Evolutionary conservation across 2,113 vertebrate species (phyloP), one percentile per base, ranked within the genome.

Genomic region (Thunnus thynnus): DNA sequence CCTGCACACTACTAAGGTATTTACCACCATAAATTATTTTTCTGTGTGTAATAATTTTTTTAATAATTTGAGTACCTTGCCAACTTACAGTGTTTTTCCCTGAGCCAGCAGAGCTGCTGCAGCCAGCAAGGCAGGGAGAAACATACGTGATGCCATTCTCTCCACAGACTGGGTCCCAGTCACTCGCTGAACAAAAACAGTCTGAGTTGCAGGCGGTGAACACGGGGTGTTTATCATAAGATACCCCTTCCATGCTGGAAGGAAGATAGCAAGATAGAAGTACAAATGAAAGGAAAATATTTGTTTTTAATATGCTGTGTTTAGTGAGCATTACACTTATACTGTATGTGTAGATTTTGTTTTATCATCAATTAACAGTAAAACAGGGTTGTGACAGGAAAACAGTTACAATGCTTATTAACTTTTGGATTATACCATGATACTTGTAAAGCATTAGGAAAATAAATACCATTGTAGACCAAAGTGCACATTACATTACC

Each of bases 111-210:
- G 96, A 96, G 14, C 83, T 55, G 50, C 88, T 93, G 87, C 97
- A 99, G 10, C 97, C 97, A 32, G 97, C 97, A 12, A 98, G 96
- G 84, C 97, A 99, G 0, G 97, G 95, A n/a, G 97, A 97, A 84
- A 97, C 89, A 0, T 97, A 99, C 0, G 96, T 95, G 61, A 99
- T 79, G 6, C 95, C 96, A 0, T 97, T 95, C 62, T 87, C 91
- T 2, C 96, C 97, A 63, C 98, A 99, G 70, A 98, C 96, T 0
- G 97, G 97, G 56, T 99, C 97, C 98, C 97, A 99, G 16, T 91
- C 94, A 66, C 93, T 96, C 1, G 67, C 56, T 0, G 92, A 87
- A 80, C 97, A 97, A 54, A 85, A 89, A 69, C 98, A 99, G 20
- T 68, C 62, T 0, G 64, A 74, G 85, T 98, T 99, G 87, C 97